A percentile compares a stretch with the other conserved stretches of the same genome.
Evolutionary conservation across 2,888 invertebrate genomes (phyloP).

Genomic region (Leptodirus hochenwartii): DNA sequence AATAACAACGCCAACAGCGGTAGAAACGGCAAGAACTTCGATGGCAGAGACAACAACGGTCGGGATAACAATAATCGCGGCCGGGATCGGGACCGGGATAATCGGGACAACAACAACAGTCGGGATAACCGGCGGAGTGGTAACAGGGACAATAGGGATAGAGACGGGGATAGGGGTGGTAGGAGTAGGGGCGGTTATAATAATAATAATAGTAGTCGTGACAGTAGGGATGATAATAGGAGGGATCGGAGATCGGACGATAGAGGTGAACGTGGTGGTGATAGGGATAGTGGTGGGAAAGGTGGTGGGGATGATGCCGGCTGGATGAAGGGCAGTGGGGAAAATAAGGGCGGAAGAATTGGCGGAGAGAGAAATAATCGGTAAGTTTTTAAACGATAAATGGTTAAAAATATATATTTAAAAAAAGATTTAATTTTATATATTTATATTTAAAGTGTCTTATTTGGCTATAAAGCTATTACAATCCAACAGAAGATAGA

Average conservation of each 20-base stretch:
- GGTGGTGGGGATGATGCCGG: slow-evolving; percentile 15
- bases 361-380: no score
- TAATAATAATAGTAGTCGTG: slow-evolving; percentile 11
- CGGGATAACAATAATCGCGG: slow-evolving; percentile 16
- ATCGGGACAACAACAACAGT: slow-evolving; percentile 19
- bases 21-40: slow-evolving; percentile 10
- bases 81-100: slow-evolving; percentile 22
- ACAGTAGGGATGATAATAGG: slow-evolving; percentile 16
- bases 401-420: no score
- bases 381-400: no score
- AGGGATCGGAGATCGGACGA: slow-evolving; percentile 17
- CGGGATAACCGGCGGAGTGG: slow-evolving; percentile 19
- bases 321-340: slow-evolving; percentile 2
- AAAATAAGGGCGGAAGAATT: no score
- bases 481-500: no score
- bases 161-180: slow-evolving; percentile 19
- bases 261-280: slow-evolving; percentile 18
- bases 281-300: slow-evolving; percentile 19
- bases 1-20: slow-evolving; percentile 20
- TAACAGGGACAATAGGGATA: slow-evolving; percentile 20
- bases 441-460: no score
- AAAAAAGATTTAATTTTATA: no score
- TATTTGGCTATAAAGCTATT: no score
- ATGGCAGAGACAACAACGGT: slow-evolving; percentile 13
- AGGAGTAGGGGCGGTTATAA: slow-evolving; percentile 16